Conservation (phyloP, 2,113 vertebrate species). For the Nyctereutes procyonoides region DNA sequence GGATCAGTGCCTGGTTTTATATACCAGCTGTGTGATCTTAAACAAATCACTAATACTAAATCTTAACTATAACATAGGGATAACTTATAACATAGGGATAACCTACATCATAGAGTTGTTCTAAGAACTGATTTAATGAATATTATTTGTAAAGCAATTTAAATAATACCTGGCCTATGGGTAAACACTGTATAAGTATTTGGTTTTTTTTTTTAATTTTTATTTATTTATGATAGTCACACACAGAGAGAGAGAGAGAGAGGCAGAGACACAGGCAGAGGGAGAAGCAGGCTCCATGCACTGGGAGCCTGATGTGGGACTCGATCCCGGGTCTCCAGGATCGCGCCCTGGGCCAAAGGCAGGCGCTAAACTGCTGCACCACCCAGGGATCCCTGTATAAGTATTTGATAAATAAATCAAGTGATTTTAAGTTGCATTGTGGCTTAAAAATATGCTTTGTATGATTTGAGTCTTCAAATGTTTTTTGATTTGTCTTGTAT, state of each 20-base stretch:
- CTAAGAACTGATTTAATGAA: background rate
- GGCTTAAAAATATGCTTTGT: background rate
- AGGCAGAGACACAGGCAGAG: too few species aligned
- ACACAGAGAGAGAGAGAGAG: too few species aligned
- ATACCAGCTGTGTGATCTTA: background rate
- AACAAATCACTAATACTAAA: background rate
- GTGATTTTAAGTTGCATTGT: background rate
- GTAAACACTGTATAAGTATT: background rate
- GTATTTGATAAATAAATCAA: background rate
- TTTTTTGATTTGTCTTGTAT: background rate
- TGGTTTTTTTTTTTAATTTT: too few species aligned
- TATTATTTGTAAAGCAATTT: conserved; percentile 11
- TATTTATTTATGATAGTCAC: too few species aligned
- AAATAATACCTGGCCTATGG: background rate
- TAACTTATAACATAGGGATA: background rate
- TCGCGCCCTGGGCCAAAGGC: too few species aligned
- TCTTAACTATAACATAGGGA: background rate
- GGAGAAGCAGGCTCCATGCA: too few species aligned
- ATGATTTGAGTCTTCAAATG: background rate
- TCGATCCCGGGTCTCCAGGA: too few species aligned
- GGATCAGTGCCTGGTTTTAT: background rate
- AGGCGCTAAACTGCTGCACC: too few species aligned
- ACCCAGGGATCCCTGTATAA: too few species aligned
- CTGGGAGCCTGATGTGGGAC: too few species aligned
- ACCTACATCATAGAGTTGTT: background rate